A percentile compares a stretch with the other conserved stretches of the same genome.
Evolutionary conservation across 2,888 invertebrate species (phyloP).

Genomic region (Empis stercorea): DNA sequence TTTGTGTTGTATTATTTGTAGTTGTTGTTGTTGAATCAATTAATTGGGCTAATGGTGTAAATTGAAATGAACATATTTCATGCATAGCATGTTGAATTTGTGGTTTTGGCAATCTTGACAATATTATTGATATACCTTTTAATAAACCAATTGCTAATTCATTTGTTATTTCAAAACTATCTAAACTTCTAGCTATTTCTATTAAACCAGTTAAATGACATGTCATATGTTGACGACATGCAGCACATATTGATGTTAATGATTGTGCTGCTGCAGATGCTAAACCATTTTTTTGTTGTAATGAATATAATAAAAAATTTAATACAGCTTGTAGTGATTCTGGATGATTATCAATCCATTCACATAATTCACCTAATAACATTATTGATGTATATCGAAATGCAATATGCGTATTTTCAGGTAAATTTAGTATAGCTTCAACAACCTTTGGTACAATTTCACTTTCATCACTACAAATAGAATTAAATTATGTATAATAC

Average conservation of each 20-base stretch:
- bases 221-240: constrained; percentile 67
- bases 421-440: constrained; percentile 76
- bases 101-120: constrained; percentile 40
- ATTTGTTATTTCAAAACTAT: constrained; percentile 58
- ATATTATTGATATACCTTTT: constrained; percentile 48
- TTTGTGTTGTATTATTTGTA: constrained; percentile 20
- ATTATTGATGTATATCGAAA: constrained; percentile 80
- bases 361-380: constrained; percentile 79
- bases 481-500: no score
- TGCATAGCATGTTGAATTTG: constrained; percentile 56
- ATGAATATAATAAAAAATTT: constrained; percentile 61
- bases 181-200: constrained; percentile 59
- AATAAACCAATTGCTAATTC: constrained; percentile 62
- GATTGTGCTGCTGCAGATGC: constrained; percentile 72
- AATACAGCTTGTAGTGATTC: constrained; percentile 68
- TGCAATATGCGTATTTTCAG: constrained; percentile 70
- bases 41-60: constrained; percentile 48
- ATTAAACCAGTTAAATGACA: constrained; percentile 59
- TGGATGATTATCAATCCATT: constrained; percentile 87
- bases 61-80: constrained; percentile 66
- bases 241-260: constrained; percentile 71
- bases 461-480: constrained; percentile 62
- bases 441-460: constrained; percentile 88
- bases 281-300: constrained; percentile 55
- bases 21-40: constrained; percentile 36